Conservation (phyloP, 2,888 invertebrate genomes). For the Auanema sp. region DNA sequence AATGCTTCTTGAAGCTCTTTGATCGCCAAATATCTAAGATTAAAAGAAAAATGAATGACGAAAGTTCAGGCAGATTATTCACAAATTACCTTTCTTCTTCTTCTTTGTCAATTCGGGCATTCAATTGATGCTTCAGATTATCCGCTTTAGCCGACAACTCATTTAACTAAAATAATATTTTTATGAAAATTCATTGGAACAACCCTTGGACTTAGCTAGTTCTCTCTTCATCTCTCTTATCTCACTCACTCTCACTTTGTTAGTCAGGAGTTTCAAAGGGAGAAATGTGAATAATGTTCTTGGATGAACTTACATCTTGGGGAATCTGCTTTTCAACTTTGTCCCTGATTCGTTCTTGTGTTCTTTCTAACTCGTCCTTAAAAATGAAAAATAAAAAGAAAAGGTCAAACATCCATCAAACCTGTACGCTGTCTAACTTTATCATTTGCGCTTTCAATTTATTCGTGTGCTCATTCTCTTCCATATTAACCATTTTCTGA, state of each 20-base stretch:
- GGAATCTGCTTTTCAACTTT: conserved; percentile 63
- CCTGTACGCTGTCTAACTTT: conserved; percentile 17
- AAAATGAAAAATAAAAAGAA: conserved; percentile 10
- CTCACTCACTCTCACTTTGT: background rate
- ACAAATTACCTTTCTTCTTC: conserved; percentile 56
- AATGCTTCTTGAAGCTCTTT: conserved; percentile 63
- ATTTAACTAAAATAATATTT: conserved; percentile 47
- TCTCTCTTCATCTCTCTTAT: background rate
- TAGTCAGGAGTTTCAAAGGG: background rate
- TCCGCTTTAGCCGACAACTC: conserved; percentile 61
- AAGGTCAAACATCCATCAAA: conserved; percentile 1
- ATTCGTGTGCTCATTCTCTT: conserved; percentile 2
- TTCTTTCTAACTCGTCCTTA: conserved; percentile 60
- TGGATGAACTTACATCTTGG: conserved; percentile 47
- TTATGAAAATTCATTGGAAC: background rate
- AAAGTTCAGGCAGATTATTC: background rate
- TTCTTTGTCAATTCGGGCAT: conserved; percentile 59
- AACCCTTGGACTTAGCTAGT: background rate
- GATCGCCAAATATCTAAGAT: conserved; percentile 56
- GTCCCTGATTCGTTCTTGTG: conserved; percentile 57
- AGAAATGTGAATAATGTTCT: conserved; percentile 1
- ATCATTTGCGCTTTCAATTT: conserved; percentile 8
- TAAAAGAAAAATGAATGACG: background rate
- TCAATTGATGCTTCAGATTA: conserved; percentile 59
- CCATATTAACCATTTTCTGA: conserved; percentile 25